Conservation (phyloP, 2,888 invertebrate species). For the Lomographa bimaculata region DNA sequence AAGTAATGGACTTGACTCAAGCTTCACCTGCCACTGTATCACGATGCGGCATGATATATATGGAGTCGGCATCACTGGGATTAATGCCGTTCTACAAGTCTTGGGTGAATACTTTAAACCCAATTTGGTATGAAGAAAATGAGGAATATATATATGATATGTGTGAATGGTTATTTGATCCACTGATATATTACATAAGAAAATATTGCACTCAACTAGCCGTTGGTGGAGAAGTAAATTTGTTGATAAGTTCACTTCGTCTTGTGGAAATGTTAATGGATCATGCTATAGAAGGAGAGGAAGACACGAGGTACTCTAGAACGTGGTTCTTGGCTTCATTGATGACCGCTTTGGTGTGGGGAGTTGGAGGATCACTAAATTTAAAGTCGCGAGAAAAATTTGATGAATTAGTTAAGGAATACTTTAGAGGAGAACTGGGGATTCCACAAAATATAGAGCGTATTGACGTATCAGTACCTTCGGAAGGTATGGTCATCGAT, state of each 20-base stretch:
- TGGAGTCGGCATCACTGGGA: conserved; percentile 93
- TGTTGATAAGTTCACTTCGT: conserved; percentile 87
- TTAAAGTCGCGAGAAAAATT: conserved; percentile 87
- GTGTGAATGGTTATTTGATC: conserved; percentile 92
- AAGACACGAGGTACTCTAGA: conserved; percentile 87
- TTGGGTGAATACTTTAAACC: conserved; percentile 88
- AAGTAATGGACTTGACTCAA: conserved; percentile 93
- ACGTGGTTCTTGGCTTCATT: conserved; percentile 91
- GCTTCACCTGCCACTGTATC: conserved; percentile 95
- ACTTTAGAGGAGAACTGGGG: conserved; percentile 71
- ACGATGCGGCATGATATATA: conserved; percentile 95
- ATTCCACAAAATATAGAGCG: conserved; percentile 82
- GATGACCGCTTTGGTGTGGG: conserved; percentile 91
- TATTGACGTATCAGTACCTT: conserved; percentile 89
- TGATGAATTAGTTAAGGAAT: conserved; percentile 84
- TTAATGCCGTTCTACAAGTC: conserved; percentile 92
- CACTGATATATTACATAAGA: conserved; percentile 87
- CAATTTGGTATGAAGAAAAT: conserved; percentile 85
- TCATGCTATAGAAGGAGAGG: conserved; percentile 87
- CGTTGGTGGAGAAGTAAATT: conserved; percentile 88
- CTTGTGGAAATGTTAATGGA: conserved; percentile 91
- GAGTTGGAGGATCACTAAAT: conserved; percentile 92
- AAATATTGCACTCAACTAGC: conserved; percentile 87
- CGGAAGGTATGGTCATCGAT: conserved; percentile 91
- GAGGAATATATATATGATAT: conserved; percentile 84